phyloP scores from a whole-genome alignment of 2,113 vertebrate genomes.

The Pomatostomus ruficeps region DNA sequence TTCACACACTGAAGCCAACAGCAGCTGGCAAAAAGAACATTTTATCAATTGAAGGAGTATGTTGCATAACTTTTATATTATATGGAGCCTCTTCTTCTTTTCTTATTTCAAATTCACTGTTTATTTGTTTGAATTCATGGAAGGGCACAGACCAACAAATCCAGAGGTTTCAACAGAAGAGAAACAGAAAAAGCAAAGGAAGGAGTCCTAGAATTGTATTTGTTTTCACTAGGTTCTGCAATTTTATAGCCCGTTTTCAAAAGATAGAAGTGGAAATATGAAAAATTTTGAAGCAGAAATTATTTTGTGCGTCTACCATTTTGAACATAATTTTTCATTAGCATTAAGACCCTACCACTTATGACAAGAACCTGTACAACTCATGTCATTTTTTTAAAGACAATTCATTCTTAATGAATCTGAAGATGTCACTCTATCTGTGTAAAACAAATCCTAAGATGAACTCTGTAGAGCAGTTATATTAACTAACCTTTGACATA shows the following conservation, averaged over 20 bases:
- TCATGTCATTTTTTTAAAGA: background rate
- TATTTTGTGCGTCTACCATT: background rate
- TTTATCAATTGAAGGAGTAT: background rate
- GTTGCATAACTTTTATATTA: background rate
- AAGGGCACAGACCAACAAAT: background rate
- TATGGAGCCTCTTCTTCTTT: background rate
- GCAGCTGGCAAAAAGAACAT: background rate
- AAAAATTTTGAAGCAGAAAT: background rate
- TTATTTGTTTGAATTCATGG: background rate
- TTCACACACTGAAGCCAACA: background rate
- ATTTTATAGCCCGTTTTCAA: background rate
- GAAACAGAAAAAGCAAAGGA: background rate
- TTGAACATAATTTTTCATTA: background rate
- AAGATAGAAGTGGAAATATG: background rate
- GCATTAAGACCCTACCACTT: background rate
- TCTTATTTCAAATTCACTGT: background rate
- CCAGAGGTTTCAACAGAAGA: background rate
- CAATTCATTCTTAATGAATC: background rate
- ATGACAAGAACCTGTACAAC: background rate
- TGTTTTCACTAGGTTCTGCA: background rate
- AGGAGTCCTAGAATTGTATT: background rate
- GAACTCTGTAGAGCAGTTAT: background rate
- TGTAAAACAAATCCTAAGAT: background rate
- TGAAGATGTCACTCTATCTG: background rate
- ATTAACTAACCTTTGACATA: constrained; percentile 60